These are phyloP conservation scores for Andrena hattorfiana DNA, from an alignment of 2,888 invertebrate species.

Conservation along the genomic window DNA sequence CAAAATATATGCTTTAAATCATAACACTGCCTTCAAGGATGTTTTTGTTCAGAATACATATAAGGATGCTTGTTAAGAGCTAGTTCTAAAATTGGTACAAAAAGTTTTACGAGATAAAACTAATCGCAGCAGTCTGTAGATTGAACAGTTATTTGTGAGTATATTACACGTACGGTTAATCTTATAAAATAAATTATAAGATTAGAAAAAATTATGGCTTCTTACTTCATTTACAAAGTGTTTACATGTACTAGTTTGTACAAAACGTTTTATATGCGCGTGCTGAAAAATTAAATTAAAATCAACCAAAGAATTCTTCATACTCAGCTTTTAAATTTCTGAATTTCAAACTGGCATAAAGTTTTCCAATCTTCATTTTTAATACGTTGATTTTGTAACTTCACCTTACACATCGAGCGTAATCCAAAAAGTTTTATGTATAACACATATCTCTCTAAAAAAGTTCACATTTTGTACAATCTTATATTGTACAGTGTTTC, in stretches of 20 bases:
- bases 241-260: constrained; percentile 51
- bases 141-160: constrained; percentile 53
- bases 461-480: constrained; percentile 68
- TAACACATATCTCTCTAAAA: constrained; percentile 38
- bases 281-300: constrained; percentile 30
- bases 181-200: constrained; percentile 52
- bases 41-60: constrained; percentile 1
- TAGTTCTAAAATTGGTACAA: constrained; percentile 34
- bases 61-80: constrained; percentile 20
- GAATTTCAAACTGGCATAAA: constrained; percentile 34
- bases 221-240: constrained; percentile 55
- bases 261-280: constrained; percentile 44
- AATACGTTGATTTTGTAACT: constrained; percentile 24
- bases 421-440: constrained; percentile 54
- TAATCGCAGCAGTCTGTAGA: constrained; percentile 55
- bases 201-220: constrained; percentile 63
- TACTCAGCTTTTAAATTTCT: constrained; percentile 25
- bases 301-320: constrained; percentile 9
- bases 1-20: constrained; percentile 37
- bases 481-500: constrained; percentile 47
- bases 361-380: constrained; percentile 22
- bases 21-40: constrained; percentile 16
- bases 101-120: constrained; percentile 33
- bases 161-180: constrained; percentile 49
- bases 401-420: constrained; percentile 21